phyloP scores from a whole-genome alignment of 1,140 invertebrate species.

The Aleiodes sp. region DNA sequence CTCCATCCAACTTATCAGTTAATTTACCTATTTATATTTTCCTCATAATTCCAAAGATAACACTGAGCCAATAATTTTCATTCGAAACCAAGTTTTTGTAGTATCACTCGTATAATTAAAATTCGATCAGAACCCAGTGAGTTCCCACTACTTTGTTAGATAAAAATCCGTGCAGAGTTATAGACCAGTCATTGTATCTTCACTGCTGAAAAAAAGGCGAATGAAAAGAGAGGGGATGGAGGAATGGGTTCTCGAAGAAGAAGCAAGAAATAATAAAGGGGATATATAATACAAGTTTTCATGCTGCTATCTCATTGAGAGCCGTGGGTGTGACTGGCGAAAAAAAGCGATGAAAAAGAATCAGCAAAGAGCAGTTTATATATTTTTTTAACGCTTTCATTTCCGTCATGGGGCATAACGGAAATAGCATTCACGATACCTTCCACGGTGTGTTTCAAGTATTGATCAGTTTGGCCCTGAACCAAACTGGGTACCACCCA shows the following conservation, averaged over 20 bases:
- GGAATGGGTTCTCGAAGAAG: conserved; percentile 7
- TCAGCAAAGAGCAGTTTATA: conserved; percentile 38
- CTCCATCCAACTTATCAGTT: neutral
- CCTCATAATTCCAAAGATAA: no score
- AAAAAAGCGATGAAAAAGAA: neutral
- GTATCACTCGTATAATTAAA: conserved; percentile 62
- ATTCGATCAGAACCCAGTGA: conserved; percentile 50
- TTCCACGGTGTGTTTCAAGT: conserved; percentile 63
- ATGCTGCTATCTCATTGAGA: conserved; percentile 36
- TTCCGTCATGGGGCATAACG: conserved; percentile 61
- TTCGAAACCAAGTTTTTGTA: conserved; percentile 27
- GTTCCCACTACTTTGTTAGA: conserved; percentile 30
- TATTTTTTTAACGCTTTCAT: conserved; percentile 64
- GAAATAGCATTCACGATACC: conserved; percentile 65
- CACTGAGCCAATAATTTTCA: neutral
- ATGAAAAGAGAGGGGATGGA: neutral
- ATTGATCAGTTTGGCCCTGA: conserved; percentile 61
- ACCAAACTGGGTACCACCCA: conserved; percentile 60
- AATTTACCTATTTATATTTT: neutral
- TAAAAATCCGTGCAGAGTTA: conserved; percentile 26
- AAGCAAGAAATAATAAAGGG: neutral
- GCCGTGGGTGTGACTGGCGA: neutral
- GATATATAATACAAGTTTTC: conserved; percentile 43
- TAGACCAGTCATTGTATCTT: neutral
- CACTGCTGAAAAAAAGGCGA: neutral